Evolutionary conservation across 2,113 vertebrate species (phyloP), one percentile per base, ranked within the genome.

Genomic region (Mola mola): DNA sequence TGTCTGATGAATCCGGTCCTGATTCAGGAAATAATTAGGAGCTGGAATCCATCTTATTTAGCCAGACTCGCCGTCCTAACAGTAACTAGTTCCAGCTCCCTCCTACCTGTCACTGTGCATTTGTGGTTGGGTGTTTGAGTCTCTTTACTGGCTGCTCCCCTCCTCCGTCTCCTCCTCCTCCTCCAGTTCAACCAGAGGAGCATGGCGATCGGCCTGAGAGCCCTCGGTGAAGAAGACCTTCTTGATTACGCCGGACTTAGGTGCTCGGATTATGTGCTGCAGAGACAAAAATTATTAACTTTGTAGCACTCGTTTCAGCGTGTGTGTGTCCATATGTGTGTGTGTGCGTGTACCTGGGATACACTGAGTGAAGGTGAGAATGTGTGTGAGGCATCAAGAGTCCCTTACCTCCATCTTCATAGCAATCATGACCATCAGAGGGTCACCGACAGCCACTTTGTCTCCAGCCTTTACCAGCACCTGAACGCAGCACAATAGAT

Each of bases 321-420:
- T n/a, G n/a, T n/a, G n/a, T n/a, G n/a, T n/a, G n/a, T n/a, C n/a
- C n/a, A n/a, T n/a, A n/a, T n/a, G n/a, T n/a, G 60, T 15, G 20
- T 9, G 36, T 16, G 34, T 34, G 56, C 26, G 46, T 46, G 25
- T 5, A 1, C 11, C 2, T 24, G 13, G 1, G 12, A 65, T 17
- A 20, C 4, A 16, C 11, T 6, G n/a, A 29, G 3, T 21, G 16
- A 36, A 41, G 7, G 49, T 33, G 49, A 11, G 15, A 2, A 6
- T 16, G 24, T n/a, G 10, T 20, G 46, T 17, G 34, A 19, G 42
- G 3, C 4, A 38, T 31, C 11, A 8, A 16, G 34, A n/a, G 7
- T 43, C 3, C 0, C 92, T 89, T 66, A 98, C 97, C 95, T 98
- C 97, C 97, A 99, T 99, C 88, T 99, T 99, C 97, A 99, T 99